Base-by-base conservation (phyloP, 2,797 vertebrate species). In the Hippopotamyrus pictus region DNA sequence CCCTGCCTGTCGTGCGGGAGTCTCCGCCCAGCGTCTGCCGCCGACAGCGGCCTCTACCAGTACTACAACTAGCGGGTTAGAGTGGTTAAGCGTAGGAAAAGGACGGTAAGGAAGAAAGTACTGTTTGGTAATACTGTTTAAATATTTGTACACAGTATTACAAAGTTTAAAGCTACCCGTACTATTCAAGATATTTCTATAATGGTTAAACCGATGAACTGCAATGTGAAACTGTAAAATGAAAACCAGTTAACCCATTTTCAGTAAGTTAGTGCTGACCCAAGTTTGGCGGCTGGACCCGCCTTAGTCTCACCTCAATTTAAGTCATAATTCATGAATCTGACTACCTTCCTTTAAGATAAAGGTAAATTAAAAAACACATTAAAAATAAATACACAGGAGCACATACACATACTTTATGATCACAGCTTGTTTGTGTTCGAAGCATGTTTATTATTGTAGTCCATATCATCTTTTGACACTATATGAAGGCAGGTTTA, bases 1-100 rank as follows among this genome's bases (percentile, higher is more conserved):
- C 91, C 91, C 92, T 92, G 88, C 90, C 90, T 93, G 92, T 29
- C 89, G 91, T 53, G 73, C 50, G 92, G 91, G 94, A 92, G 94
- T 92, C 94, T 94, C 92, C 96, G 94, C 95, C 96, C 94, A 65
- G 22, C 29, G 46, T 48, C 89, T 59, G 19, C 83, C 65, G 89
- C 89, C 79, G 9, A 37, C 50, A 62, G 54, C 14, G 41, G 57
- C 46, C 11, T 3, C 85, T 25, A 14, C 85, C 7, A 29, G 85
- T 57, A n/a, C 53, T 19, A 22, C 44, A 22, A 19, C 9, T 22
- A 19, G 51, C 85, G 50, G 48, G 1, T 37, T 25, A 37, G 9
- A 33, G 14, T 3, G 37, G 2, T 8, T 79, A 22, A 48, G 37
- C 25, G 11, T 29, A 17, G 9, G 5, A 14, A 14, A 73, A 37